These are phyloP conservation scores for Vidua chalybeata DNA, from an alignment of 2,113 vertebrate species.

Conservation along the genomic window DNA sequence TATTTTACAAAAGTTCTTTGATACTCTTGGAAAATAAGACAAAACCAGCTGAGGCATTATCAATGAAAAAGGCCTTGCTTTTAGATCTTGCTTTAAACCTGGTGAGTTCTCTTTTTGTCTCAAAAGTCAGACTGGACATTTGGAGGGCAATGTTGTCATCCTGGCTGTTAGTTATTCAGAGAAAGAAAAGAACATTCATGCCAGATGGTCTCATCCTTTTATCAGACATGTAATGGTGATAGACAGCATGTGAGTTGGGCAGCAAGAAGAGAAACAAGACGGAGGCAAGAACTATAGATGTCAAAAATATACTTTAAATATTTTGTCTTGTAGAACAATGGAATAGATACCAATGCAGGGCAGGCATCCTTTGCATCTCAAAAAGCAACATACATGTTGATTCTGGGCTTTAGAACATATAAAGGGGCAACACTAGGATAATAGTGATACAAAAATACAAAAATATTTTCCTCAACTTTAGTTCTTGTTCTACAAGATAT, in stretches of 20 bases:
- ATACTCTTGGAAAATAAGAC: background rate
- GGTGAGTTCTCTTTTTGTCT: background rate
- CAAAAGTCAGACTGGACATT: background rate
- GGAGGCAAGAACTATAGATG: background rate
- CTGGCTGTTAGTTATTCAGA: background rate
- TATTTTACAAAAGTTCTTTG: background rate
- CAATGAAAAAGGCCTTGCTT: background rate
- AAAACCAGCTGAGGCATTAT: background rate
- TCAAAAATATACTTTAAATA: background rate
- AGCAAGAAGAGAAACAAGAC: background rate
- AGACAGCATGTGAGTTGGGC: background rate
- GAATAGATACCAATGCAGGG: background rate
- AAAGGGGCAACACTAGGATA: background rate
- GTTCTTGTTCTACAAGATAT: background rate
- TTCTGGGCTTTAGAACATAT: background rate
- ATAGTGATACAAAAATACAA: background rate
- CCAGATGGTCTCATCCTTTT: slow-evolving; percentile 14
- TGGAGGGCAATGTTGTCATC: background rate
- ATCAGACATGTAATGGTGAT: background rate
- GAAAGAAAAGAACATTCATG: background rate
- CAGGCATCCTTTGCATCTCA: background rate
- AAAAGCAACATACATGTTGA: background rate
- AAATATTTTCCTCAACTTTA: background rate
- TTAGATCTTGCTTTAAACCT: background rate
- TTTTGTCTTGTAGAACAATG: background rate